Evolutionary conservation across 30 jellyfish, hydroid and myxozoan species (phyloP), one percentile per base, ranked within the genome.

Genomic region (Chironex yamaguchii): DNA sequence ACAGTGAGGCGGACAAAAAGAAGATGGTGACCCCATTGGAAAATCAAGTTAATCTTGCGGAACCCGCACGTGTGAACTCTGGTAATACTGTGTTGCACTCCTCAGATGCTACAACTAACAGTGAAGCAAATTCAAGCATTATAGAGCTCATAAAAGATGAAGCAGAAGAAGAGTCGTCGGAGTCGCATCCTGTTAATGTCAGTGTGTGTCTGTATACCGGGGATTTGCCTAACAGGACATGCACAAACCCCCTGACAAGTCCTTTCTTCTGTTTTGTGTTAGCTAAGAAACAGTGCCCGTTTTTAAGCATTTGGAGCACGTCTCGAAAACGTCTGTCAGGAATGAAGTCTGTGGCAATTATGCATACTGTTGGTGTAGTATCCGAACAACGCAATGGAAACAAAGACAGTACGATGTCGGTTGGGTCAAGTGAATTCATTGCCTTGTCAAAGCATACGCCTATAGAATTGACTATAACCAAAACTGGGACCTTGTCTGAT

Each of bases 111-210:
- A 74, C 34, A 22, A 35, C 78, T 3, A 36, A 31, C 53, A 33
- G 6, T 29, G 65, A 68, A 6, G 28, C 26, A 23, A 58, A 58
- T 13, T 11, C 74, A 3, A 25, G 76, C 1, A 89, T 86, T 26
- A 76, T 86, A 0, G 34, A 71, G 36, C 71, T 76, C 25, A 89
- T 71, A 34, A 89, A 89, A 6, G 96, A 86, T 67, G 96, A 86
- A 36, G 58, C 81, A 0, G 96, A 86, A 0, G 96, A 86, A 1
- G 96, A 86, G 17, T 21, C 26, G 20, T 48, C 74, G 13, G 96
- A 86, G 24, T 2, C 33, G 0, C 31, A 74, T n/a, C n/a, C n/a
- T n/a, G n/a, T n/a, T n/a, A 49, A 17, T 29, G 1, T 54, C 1
- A 48, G 52, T 20, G 48, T 51, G 17, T 86, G 90, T 34, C 22